Conservation (phyloP, 2,797 vertebrate species). For the Simalia tracyae region DNA sequence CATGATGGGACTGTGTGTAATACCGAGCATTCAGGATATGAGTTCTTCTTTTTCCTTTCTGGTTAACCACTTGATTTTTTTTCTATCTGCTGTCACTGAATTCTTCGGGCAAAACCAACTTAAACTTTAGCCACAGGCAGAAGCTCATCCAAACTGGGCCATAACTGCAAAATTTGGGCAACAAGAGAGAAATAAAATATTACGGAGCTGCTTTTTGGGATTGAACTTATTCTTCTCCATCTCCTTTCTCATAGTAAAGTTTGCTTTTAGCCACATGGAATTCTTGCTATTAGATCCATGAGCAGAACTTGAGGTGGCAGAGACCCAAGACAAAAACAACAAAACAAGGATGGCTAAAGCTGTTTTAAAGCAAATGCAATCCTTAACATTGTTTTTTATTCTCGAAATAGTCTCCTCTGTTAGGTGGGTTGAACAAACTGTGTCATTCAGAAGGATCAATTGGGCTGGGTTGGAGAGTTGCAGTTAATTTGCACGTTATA, state of each 20-base stretch:
- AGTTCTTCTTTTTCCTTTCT: constrained; percentile 58
- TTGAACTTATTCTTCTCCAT: not conserved
- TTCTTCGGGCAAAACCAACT: constrained; percentile 58
- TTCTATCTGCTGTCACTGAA: constrained; percentile 71
- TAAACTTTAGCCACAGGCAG: constrained; percentile 45
- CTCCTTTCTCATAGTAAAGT: not conserved
- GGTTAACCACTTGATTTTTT: constrained; percentile 75
- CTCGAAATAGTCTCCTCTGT: constrained; percentile 19
- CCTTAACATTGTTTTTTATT: not conserved
- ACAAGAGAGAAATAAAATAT: constrained; percentile 6
- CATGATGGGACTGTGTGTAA: constrained; percentile 61
- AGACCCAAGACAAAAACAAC: not conserved
- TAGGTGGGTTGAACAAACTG: not conserved
- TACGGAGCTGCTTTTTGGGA: not conserved
- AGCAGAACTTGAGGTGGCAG: not conserved
- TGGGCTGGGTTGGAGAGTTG: not conserved
- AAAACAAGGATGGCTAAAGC: constrained; percentile 13
- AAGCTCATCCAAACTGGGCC: constrained; percentile 41
- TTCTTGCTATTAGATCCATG: not conserved
- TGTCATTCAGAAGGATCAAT: not conserved
- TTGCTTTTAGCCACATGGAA: constrained; percentile 3
- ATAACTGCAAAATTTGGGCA: constrained; percentile 5
- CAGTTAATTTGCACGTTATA: not conserved
- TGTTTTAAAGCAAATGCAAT: constrained; percentile 30
- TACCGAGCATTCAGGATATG: constrained; percentile 69